Conservation (phyloP, 2,888 invertebrate species). For the Drosophila borealis region DNA sequence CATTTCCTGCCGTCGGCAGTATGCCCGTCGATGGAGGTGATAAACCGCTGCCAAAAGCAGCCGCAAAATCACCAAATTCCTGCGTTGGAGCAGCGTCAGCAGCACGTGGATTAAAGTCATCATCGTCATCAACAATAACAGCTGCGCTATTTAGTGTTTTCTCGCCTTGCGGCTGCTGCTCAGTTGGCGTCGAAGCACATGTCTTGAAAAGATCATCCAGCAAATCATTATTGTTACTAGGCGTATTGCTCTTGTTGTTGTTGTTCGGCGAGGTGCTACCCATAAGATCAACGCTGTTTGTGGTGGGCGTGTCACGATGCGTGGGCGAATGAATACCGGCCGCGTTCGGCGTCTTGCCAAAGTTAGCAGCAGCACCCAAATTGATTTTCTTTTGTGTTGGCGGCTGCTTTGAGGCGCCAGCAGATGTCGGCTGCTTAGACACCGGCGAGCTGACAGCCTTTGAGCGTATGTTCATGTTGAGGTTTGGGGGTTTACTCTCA, state of each 20-base stretch:
- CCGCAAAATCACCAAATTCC: conserved; percentile 92
- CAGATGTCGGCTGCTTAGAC: conserved; percentile 61
- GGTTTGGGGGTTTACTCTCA: conserved; percentile 74
- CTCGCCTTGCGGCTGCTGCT: conserved; percentile 52
- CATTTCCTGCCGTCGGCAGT: conserved; percentile 80
- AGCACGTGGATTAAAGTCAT: conserved; percentile 85
- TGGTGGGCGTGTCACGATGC: conserved; percentile 84
- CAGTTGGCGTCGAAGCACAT: conserved; percentile 81
- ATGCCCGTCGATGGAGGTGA: conserved; percentile 66
- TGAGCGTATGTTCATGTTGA: conserved; percentile 81
- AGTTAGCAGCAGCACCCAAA: conserved; percentile 89
- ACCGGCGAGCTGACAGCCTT: conserved; percentile 80
- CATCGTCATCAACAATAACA: conserved; percentile 87
- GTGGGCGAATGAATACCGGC: conserved; percentile 85
- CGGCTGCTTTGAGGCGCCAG: conserved; percentile 60
- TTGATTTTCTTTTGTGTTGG: conserved; percentile 86
- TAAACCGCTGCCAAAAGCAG: conserved; percentile 87
- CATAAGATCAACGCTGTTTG: conserved; percentile 74
- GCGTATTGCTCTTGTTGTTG: conserved; percentile 66
- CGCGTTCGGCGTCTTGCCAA: conserved; percentile 86
- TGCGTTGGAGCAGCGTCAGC: conserved; percentile 82
- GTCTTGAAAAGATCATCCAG: conserved; percentile 87
- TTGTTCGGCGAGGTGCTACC: conserved; percentile 63
- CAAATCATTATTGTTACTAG: conserved; percentile 85
- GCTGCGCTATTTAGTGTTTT: conserved; percentile 76